These are phyloP conservation scores for Camarhynchus parvulus DNA, from an alignment of 2,113 vertebrate genomes.

Conservation along the genomic window DNA sequence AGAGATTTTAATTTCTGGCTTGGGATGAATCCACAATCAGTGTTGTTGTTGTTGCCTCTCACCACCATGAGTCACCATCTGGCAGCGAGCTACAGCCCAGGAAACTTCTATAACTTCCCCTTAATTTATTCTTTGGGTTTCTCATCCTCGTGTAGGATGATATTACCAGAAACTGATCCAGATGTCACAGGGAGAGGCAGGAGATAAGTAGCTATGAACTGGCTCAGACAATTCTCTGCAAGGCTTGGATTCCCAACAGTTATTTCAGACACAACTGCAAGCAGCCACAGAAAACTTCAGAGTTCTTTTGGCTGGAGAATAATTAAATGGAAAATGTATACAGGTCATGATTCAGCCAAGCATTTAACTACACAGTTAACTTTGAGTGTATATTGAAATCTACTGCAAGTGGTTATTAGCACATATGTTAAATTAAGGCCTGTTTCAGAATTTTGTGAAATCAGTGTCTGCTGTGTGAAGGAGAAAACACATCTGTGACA, in stretches of 20 bases:
- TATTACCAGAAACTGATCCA: constrained; percentile 13
- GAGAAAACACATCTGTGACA: neutral
- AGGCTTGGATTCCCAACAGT: neutral
- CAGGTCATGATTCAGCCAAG: constrained; percentile 3
- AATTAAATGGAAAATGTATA: constrained; percentile 31
- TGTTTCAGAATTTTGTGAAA: neutral
- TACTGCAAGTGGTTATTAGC: neutral
- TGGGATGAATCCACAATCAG: neutral
- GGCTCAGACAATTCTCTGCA: neutral
- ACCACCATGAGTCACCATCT: constrained; percentile 29
- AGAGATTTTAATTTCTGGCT: constrained; percentile 1
- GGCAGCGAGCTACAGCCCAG: neutral
- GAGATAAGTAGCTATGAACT: neutral
- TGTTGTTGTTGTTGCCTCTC: constrained; percentile 40
- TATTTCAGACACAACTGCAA: constrained; percentile 19
- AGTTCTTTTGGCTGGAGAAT: neutral
- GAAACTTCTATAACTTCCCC: neutral
- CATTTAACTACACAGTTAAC: constrained; percentile 19
- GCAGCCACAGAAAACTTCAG: neutral
- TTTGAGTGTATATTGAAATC: neutral
- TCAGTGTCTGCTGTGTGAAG: neutral
- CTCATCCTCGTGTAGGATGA: neutral
- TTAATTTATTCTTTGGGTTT: constrained; percentile 33
- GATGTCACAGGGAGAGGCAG: constrained; percentile 26
- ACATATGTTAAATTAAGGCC: neutral